phyloP scores from a whole-genome alignment of 2,113 vertebrate genomes.

The Hippocampus guttulatus region DNA sequence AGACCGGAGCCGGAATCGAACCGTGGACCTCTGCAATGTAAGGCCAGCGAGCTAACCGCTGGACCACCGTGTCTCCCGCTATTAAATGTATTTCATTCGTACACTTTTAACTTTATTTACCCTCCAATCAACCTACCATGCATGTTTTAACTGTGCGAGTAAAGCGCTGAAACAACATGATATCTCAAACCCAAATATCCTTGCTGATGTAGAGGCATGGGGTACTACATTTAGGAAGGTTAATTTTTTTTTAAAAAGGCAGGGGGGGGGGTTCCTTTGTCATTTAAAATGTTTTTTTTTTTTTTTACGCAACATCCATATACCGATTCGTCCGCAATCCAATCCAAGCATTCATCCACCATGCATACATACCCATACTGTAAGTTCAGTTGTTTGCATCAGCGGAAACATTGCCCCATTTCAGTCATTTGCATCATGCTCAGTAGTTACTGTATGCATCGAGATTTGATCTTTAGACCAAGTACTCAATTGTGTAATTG shows the following conservation, averaged over 20 bases:
- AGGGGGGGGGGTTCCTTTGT: too few relatives aligned
- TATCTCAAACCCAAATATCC: background rate
- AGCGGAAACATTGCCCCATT: conserved; percentile 37
- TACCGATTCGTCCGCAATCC: background rate
- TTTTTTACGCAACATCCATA: background rate
- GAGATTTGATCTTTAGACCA: conserved; percentile 20
- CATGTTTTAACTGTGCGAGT: too few relatives aligned
- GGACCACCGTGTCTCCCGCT: too few relatives aligned
- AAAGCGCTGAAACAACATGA: background rate
- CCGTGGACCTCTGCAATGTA: too few relatives aligned
- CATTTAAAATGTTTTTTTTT: too few relatives aligned
- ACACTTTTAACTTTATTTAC: too few relatives aligned
- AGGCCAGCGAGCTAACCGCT: too few relatives aligned
- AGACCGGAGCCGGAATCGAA: too few relatives aligned
- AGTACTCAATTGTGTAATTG: conserved; percentile 14
- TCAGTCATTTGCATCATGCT: conserved; percentile 30
- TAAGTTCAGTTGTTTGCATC: conserved; percentile 16
- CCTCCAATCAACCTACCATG: too few relatives aligned
- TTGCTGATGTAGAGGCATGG: background rate
- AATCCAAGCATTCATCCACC: conserved; percentile 5
- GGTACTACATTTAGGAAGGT: background rate
- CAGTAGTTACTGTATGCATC: conserved; percentile 10
- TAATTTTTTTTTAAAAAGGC: background rate
- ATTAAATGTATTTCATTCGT: too few relatives aligned
- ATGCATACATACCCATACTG: conserved; percentile 2